Conservation (phyloP, 2,797 vertebrate species). For the Arnoldichthys spilopterus region DNA sequence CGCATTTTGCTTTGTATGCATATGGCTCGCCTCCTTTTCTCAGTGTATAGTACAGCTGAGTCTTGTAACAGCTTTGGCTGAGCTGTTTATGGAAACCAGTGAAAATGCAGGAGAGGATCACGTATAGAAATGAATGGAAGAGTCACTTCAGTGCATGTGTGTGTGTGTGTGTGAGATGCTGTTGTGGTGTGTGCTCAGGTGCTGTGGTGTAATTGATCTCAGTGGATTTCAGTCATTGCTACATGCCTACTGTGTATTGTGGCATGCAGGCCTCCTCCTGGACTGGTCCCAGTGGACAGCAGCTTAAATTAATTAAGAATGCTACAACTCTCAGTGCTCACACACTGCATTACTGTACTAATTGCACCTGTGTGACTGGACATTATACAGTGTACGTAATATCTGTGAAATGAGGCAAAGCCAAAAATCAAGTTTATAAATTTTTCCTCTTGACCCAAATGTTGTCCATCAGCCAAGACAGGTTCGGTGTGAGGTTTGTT, state of each 20-base stretch:
- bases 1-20: neutral
- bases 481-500: neutral
- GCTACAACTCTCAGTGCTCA: constrained; percentile 34
- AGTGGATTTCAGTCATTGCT: constrained; percentile 44
- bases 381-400: neutral
- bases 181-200: constrained; percentile 49
- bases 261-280: constrained; percentile 47
- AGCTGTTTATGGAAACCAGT: neutral
- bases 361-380: constrained; percentile 10
- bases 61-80: neutral
- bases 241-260: constrained; percentile 49
- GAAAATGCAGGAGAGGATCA: neutral
- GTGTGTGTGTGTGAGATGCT: constrained; percentile 21
- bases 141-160: neutral
- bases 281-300: constrained; percentile 37
- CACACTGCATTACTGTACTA: constrained; percentile 18
- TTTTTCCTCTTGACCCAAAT: neutral
- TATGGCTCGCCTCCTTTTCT: neutral
- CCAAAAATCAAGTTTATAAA: neutral
- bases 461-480: neutral
- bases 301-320: constrained; percentile 49
- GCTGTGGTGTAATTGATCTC: constrained; percentile 54
- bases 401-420: neutral
- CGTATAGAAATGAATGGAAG: neutral
- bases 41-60: no score